These are phyloP conservation scores for Pan paniscus DNA, from an alignment of 2,113 vertebrate genomes.

Conservation along the genomic window DNA sequence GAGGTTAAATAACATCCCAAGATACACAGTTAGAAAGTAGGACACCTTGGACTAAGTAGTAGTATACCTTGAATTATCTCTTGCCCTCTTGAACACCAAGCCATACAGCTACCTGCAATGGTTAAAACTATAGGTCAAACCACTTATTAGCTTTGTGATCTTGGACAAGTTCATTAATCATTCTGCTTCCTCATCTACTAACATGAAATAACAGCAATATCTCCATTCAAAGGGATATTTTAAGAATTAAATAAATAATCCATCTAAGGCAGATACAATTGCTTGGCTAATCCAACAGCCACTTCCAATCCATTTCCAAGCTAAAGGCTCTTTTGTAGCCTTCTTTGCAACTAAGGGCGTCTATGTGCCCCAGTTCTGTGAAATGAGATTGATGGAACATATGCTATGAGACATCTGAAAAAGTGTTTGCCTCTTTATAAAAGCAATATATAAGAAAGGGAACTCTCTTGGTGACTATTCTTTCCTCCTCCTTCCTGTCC, in stretches of 20 bases:
- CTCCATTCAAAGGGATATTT: background rate
- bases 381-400: background rate
- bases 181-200: background rate
- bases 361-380: background rate
- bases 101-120: background rate
- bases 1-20: background rate
- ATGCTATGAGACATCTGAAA: background rate
- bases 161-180: background rate
- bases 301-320: background rate
- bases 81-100: background rate
- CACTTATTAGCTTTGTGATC: background rate
- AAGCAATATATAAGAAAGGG: background rate
- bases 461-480: background rate
- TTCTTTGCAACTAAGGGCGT: background rate
- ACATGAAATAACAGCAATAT: background rate
- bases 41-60: background rate
- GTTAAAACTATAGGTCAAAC: background rate
- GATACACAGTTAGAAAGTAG: background rate
- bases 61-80: background rate
- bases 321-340: background rate
- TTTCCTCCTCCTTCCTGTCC: background rate
- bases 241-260: background rate
- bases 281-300: background rate
- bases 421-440: background rate
- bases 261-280: background rate